These are phyloP conservation scores for Anguilla pacifica DNA, from an alignment of 2,797 vertebrate genomes.

Conservation along the genomic window DNA sequence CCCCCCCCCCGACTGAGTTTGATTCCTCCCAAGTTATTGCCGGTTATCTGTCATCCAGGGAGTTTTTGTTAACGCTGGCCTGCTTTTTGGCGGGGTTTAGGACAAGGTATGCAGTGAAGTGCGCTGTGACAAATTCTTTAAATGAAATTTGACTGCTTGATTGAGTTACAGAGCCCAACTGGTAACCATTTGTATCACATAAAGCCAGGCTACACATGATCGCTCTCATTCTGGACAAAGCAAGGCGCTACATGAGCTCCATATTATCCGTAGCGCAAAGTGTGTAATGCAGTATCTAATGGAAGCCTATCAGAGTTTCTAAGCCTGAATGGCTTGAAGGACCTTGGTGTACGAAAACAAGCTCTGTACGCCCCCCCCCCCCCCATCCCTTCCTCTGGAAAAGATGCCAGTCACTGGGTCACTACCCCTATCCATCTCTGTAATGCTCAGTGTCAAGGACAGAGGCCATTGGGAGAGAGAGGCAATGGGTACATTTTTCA, in stretches of 20 bases:
- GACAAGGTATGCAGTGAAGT: neutral
- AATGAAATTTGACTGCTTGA: too few species aligned
- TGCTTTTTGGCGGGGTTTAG: neutral
- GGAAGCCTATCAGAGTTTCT: neutral
- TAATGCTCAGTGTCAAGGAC: slow-evolving; percentile 11
- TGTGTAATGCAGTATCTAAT: neutral
- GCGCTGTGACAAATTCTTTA: neutral
- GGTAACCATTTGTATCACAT: neutral
- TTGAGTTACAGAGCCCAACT: too few species aligned
- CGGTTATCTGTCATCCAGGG: too few species aligned
- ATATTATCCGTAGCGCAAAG: neutral
- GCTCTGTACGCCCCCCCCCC: neutral
- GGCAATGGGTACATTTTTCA: neutral
- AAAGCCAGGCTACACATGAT: neutral
- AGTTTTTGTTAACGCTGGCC: too few species aligned
- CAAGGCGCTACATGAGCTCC: neutral
- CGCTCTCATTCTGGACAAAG: neutral
- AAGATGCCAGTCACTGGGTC: slow-evolving; percentile 9
- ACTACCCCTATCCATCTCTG: slow-evolving; percentile 17
- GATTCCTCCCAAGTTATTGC: too few species aligned
- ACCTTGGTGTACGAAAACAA: neutral
- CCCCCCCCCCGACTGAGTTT: too few species aligned
- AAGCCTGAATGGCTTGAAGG: neutral
- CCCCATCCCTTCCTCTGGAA: neutral
- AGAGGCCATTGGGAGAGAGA: neutral